Evolutionary conservation across 2,888 invertebrate genomes (phyloP).

Genomic region (Microplitis manilae): DNA sequence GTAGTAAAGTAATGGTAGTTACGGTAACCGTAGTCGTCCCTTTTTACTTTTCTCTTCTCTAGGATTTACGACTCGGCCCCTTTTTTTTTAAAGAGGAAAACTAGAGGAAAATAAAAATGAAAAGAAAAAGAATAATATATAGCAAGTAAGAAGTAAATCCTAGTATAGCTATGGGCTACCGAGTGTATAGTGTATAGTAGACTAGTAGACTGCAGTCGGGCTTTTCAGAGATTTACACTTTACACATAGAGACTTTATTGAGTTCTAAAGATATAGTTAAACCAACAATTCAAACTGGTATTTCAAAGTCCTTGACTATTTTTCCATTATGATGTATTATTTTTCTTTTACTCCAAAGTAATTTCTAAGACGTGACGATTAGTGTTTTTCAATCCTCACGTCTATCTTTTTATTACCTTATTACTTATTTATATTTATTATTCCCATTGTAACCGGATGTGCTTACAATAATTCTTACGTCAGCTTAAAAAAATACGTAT

Average conservation of each 20-base stretch:
- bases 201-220: neutral
- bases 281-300: constrained; percentile 1
- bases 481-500: neutral
- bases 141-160: no score
- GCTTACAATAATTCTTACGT: neutral
- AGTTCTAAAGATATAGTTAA: neutral
- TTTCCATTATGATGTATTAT: neutral
- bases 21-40: constrained; percentile 22
- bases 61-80: constrained; percentile 38
- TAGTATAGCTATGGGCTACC: neutral
- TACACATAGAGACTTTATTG: neutral
- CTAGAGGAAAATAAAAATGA: constrained; percentile 16
- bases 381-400: neutral
- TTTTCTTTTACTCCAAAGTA: neutral
- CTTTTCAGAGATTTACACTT: neutral
- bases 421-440: constrained; percentile 1
- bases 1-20: constrained; percentile 12
- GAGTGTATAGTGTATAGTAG: constrained; percentile 13
- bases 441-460: neutral
- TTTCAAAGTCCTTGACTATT: neutral
- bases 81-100: neutral
- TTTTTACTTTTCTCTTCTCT: constrained; percentile 23
- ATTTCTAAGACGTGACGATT: neutral
- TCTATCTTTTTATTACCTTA: neutral
- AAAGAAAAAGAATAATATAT: no score